Evolutionary conservation across 37 sponge, comb jelly and placozoan genomes (phyloP).

Genomic region (Aphrocallistes beatrix): DNA sequence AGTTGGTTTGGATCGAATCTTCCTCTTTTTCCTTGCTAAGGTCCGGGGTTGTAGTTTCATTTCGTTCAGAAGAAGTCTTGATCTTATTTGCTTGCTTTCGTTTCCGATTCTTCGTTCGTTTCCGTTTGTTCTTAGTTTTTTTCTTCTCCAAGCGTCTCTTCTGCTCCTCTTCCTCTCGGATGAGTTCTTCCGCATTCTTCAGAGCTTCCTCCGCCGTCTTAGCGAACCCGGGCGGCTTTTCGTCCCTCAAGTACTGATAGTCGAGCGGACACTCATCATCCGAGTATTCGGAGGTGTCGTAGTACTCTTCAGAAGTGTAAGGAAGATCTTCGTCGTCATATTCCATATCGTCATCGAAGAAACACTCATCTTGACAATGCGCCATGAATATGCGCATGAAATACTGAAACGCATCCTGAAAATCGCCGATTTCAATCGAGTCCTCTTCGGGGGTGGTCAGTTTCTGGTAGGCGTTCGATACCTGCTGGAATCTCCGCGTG

Average conservation of each 20-base stretch:
- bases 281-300: background rate
- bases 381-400: conserved; percentile 15
- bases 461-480: background rate
- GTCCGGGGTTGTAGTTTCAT: too few species aligned
- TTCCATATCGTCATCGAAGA: background rate
- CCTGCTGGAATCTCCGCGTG: background rate
- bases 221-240: conserved; percentile 4
- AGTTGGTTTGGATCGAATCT: background rate
- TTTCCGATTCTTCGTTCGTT: background rate
- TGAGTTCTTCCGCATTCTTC: background rate
- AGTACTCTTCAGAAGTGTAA: conserved; percentile 1
- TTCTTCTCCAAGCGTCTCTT: background rate
- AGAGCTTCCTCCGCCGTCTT: background rate
- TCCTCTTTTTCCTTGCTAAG: background rate
- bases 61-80: background rate
- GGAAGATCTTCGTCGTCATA: background rate
- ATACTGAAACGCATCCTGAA: background rate
- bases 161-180: background rate
- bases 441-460: background rate
- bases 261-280: background rate
- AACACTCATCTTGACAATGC: conserved; percentile 10
- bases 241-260: background rate
- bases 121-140: background rate
- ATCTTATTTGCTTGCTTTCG: background rate
- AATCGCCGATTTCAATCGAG: background rate